phyloP scores from a whole-genome alignment of 2,113 vertebrate genomes.

The Helogale parvula region DNA sequence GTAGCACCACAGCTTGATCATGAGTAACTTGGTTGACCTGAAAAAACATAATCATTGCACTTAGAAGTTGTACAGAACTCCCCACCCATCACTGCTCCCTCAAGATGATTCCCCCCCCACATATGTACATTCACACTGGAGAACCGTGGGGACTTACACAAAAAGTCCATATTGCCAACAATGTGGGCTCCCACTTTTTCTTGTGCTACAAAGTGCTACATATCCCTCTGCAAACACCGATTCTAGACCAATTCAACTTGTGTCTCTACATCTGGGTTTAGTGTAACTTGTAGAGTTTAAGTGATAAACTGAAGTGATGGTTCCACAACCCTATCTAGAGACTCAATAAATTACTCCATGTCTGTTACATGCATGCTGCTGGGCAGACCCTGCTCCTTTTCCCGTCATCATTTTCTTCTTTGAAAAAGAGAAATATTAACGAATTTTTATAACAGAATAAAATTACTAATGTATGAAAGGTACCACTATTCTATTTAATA shows the following conservation, averaged over 20 bases:
- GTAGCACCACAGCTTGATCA: slow-evolving; percentile 98
- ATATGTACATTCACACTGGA: neutral
- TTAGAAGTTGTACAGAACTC: neutral
- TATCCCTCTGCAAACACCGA: neutral
- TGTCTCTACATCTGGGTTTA: neutral
- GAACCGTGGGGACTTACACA: neutral
- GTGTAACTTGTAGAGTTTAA: neutral
- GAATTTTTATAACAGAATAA: neutral
- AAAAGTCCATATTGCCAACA: neutral
- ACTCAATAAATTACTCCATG: neutral
- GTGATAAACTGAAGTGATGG: slow-evolving; percentile 1
- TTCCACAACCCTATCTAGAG: slow-evolving; percentile 9
- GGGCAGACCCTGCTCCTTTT: neutral
- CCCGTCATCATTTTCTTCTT: slow-evolving; percentile 2
- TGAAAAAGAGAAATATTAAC: slow-evolving; percentile 38
- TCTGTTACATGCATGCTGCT: neutral
- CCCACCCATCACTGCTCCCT: neutral
- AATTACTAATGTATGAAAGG: neutral
- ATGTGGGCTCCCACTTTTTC: neutral
- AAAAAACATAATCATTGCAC: slow-evolving; percentile 74
- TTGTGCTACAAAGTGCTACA: neutral
- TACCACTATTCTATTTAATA: neutral
- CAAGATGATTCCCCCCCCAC: neutral
- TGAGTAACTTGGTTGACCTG: slow-evolving; percentile 98
- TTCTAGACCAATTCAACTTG: neutral